Percentiles rank a stretch among this genome's conserved stretches.
Conservation (phyloP, 2,888 invertebrate species). For the Patella caerulea region DNA sequence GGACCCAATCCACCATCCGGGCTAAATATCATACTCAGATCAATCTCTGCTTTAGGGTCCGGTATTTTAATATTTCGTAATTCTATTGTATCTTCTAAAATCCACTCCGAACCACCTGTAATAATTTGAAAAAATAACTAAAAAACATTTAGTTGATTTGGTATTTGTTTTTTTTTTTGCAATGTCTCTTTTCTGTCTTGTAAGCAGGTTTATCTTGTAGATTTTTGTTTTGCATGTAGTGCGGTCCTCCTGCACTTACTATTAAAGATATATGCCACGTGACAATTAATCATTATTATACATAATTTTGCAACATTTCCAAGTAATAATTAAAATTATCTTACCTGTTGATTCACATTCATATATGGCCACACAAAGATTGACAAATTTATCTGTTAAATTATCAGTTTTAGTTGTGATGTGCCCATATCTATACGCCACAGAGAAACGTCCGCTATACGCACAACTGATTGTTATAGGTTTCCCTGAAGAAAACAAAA, state of each 20-base stretch:
- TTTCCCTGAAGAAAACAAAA: slow-evolving; percentile 54
- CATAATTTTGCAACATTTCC: no score
- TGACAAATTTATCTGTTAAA: slow-evolving; percentile 63
- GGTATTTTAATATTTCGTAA: slow-evolving; percentile 88
- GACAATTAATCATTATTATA: no score
- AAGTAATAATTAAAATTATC: not conserved
- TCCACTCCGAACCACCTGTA: slow-evolving; percentile 86
- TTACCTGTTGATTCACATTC: slow-evolving; percentile 94
- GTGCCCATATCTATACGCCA: slow-evolving; percentile 88
- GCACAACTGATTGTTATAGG: slow-evolving; percentile 85
- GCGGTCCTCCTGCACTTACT: no score
- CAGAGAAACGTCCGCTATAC: slow-evolving; percentile 96
- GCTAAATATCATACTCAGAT: slow-evolving; percentile 51
- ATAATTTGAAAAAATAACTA: no score
- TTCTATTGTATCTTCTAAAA: slow-evolving; percentile 95
- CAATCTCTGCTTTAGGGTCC: slow-evolving; percentile 67
- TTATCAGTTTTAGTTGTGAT: slow-evolving; percentile 67
- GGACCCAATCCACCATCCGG: slow-evolving; percentile 29
- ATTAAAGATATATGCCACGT: no score
- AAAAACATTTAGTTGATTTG: no score
- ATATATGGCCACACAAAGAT: slow-evolving; percentile 87
- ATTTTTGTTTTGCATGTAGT: no score
- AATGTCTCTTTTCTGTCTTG: no score
- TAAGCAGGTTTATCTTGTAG: no score
- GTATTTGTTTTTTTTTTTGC: no score